Percentiles rank a stretch among this genome's conserved stretches.
Evolutionary conservation across 2,888 invertebrate species (phyloP).

Genomic region (Tenthredo mesomela): DNA sequence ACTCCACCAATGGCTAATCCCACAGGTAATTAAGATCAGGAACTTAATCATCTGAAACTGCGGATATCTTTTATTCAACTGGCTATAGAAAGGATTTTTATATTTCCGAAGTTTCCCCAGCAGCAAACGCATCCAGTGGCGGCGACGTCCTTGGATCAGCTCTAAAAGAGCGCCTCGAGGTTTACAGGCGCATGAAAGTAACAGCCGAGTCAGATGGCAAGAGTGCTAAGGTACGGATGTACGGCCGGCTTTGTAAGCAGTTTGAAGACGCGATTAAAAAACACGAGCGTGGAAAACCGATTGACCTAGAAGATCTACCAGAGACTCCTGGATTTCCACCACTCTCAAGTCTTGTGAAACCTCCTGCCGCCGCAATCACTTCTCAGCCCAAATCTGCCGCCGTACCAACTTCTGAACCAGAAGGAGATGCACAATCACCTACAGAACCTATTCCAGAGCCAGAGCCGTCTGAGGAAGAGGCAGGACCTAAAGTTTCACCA

Average conservation of each 20-base stretch:
- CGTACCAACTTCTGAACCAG: conserved; percentile 55
- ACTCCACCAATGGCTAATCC: conserved; percentile 55
- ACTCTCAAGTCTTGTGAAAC: conserved; percentile 67
- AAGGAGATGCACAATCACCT: conserved; percentile 57
- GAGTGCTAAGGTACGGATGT: conserved; percentile 91
- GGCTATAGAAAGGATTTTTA: background rate
- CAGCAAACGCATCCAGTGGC: conserved; percentile 65
- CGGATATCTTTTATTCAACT: background rate
- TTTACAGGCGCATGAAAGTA: conserved; percentile 88
- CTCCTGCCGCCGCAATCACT: conserved; percentile 66
- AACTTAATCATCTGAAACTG: no score
- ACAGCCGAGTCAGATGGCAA: conserved; percentile 90
- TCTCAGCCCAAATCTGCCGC: conserved; percentile 59
- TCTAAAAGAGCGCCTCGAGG: conserved; percentile 89
- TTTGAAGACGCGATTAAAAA: conserved; percentile 92
- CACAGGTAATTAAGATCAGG: background rate
- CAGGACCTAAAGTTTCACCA: conserved; percentile 6
- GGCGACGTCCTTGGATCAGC: conserved; percentile 83
- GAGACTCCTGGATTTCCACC: conserved; percentile 91
- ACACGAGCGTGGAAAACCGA: conserved; percentile 87
- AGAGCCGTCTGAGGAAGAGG: conserved; percentile 57
- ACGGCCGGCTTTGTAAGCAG: conserved; percentile 95
- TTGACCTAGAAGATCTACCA: conserved; percentile 91
- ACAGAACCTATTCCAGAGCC: conserved; percentile 66
- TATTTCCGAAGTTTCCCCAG: conserved; percentile 7